These are phyloP conservation scores for Cyphomyrus plagiostoma DNA, from an alignment of 2,113 vertebrate species.

Conservation along the genomic window DNA sequence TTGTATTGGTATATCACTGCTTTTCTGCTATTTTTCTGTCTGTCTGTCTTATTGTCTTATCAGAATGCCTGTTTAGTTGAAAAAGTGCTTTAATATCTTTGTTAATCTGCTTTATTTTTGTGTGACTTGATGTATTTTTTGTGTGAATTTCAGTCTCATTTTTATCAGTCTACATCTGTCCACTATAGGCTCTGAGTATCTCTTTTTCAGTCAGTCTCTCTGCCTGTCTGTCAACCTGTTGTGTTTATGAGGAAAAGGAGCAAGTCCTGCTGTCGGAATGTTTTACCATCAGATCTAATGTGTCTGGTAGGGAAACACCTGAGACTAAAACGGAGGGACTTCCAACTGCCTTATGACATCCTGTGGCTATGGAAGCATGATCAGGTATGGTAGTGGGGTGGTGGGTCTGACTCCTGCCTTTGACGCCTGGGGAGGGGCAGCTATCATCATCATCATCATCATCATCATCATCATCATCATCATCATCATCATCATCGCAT, in stretches of 20 bases:
- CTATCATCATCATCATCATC: background rate
- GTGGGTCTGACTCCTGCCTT: background rate
- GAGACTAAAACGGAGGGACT: constrained; percentile 88
- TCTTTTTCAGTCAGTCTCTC: background rate
- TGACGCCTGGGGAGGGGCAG: background rate
- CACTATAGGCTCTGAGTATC: background rate
- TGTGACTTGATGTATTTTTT: background rate
- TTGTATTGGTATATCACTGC: background rate
- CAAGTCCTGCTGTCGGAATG: background rate
- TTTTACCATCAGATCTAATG: background rate
- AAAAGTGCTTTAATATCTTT: background rate
- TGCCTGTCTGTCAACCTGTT: background rate
- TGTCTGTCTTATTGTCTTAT: background rate
- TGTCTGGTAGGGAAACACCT: constrained; percentile 82
- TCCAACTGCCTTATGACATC: constrained; percentile 94
- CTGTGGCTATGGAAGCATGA: constrained; percentile 94
- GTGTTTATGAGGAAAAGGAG: background rate
- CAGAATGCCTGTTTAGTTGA: background rate
- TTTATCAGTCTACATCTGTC: background rate
- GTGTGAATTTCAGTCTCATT: background rate
- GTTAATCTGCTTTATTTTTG: background rate
- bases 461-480: background rate
- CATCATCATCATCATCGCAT: background rate
- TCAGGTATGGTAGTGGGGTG: constrained; percentile 65
- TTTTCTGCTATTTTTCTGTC: background rate